These are phyloP conservation scores for Pomacea canaliculata DNA, from an alignment of 2,888 invertebrate genomes.

Conservation along the genomic window DNA sequence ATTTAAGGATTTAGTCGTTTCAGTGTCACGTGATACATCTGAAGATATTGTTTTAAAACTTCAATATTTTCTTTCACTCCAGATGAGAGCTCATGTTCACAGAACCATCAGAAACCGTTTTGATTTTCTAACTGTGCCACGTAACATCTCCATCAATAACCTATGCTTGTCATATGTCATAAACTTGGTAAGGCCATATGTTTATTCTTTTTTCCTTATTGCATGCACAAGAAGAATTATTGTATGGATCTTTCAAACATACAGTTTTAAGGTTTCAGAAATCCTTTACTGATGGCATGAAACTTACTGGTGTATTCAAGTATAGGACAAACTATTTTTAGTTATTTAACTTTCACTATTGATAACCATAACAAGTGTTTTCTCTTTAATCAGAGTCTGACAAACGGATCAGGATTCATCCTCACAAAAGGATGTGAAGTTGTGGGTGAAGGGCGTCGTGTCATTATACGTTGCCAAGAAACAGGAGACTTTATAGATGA, in stretches of 20 bases:
- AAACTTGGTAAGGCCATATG: conserved; percentile 58
- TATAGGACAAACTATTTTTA: no score
- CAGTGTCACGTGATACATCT: no score
- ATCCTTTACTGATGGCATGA: no score
- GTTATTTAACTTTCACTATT: no score
- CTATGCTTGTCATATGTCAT: conserved; percentile 65
- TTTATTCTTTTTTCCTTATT: not conserved
- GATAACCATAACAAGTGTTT: no score
- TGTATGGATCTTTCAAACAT: no score
- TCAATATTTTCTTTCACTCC: conserved; percentile 26
- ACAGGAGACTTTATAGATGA: conserved; percentile 65
- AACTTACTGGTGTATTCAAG: not conserved
- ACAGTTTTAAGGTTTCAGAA: no score
- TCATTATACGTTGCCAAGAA: conserved; percentile 58
- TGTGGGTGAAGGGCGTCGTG: conserved; percentile 56
- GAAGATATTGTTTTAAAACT: not conserved
- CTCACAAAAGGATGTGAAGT: conserved; percentile 51
- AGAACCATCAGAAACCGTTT: conserved; percentile 63
- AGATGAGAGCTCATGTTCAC: conserved; percentile 59
- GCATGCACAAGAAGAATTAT: no score
- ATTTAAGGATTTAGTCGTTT: no score
- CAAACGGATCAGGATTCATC: conserved; percentile 67
- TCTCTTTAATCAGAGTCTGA: conserved; percentile 53
- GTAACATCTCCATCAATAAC: conserved; percentile 66
- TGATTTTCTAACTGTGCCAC: conserved; percentile 62